Evolutionary conservation across 2,797 vertebrate species (phyloP).

Genomic region (Heterohyrax brucei): DNA sequence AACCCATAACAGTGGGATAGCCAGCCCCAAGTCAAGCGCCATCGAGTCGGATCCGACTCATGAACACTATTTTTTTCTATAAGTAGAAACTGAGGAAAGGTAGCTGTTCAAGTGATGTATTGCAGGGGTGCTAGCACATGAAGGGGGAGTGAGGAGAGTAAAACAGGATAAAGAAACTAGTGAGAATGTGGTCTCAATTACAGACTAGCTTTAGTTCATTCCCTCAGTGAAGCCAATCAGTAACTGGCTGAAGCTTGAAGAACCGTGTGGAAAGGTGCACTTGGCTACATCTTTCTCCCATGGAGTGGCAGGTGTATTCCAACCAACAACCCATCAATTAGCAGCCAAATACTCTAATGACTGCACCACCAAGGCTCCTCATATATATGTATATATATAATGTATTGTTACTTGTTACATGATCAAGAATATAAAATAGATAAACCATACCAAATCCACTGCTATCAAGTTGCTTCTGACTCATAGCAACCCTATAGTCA

Average conservation of each 20-base stretch:
- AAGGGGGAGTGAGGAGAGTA: background rate
- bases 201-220: background rate
- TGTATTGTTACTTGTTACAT: background rate
- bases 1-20: background rate
- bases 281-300: background rate
- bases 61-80: too few species aligned
- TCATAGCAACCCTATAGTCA: too few species aligned
- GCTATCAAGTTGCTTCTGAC: too few species aligned
- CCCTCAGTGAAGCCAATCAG: background rate
- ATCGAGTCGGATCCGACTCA: too few species aligned
- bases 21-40: too few species aligned
- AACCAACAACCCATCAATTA: background rate
- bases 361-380: too few species aligned
- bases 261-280: background rate
- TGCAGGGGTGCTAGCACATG: too few species aligned
- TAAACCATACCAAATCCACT: background rate
- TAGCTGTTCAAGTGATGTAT: too few species aligned
- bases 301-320: background rate
- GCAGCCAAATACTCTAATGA: too few species aligned
- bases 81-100: background rate
- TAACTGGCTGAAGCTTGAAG: background rate
- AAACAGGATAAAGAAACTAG: rapidly evolving
- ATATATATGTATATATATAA: background rate
- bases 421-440: background rate
- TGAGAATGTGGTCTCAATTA: background rate